Evolutionary conservation across 2,113 vertebrate genomes (phyloP).

Genomic region (Panthera uncia): DNA sequence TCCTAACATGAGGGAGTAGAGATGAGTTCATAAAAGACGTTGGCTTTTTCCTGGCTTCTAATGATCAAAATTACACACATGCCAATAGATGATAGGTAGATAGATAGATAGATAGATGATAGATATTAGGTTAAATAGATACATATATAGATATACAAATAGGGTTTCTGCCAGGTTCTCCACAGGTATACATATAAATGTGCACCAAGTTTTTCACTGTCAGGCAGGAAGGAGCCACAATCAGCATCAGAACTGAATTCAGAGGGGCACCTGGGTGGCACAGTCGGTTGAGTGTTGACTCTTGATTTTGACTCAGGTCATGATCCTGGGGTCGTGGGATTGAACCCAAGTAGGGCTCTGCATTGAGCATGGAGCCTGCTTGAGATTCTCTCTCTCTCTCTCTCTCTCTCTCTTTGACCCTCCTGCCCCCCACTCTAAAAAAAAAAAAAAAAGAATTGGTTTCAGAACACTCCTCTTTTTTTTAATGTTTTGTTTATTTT

Average conservation of each 20-base stretch:
- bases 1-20: neutral
- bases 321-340: too few relatives aligned
- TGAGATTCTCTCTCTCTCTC: too few relatives aligned
- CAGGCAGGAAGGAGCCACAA: neutral
- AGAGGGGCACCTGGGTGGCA: neutral
- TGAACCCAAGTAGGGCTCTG: too few relatives aligned
- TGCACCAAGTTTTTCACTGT: neutral
- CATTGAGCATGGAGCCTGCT: too few relatives aligned
- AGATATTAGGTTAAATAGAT: neutral
- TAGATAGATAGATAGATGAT: neutral
- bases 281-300: too few relatives aligned
- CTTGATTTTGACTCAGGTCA: too few relatives aligned
- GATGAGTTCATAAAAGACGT: neutral
- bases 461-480: neutral
- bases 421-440: too few relatives aligned
- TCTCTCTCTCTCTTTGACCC: too few relatives aligned
- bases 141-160: too few relatives aligned
- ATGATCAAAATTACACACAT: neutral
- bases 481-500: too few relatives aligned
- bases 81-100: neutral
- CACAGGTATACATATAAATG: accelerated
- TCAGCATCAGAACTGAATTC: neutral
- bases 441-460: too few relatives aligned
- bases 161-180: neutral
- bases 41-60: neutral